phyloP scores from a whole-genome alignment of 2,113 vertebrate species.

The Anser cygnoides region DNA sequence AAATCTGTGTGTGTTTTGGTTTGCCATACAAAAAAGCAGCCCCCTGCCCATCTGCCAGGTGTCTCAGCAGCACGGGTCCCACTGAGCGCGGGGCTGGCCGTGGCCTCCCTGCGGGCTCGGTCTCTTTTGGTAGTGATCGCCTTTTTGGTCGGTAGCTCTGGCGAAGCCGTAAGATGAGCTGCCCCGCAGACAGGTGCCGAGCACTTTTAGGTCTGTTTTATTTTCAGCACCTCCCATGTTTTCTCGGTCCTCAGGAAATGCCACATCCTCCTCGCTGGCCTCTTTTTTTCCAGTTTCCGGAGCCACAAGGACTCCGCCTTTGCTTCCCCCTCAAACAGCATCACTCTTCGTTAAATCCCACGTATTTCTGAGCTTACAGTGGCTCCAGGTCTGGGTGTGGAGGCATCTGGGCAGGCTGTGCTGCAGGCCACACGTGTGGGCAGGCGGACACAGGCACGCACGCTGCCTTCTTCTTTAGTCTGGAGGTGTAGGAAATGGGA shows the following conservation, averaged over 20 bases:
- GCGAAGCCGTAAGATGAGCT: neutral
- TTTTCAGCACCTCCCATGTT: neutral
- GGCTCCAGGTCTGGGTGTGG: neutral
- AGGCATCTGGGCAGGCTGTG: neutral
- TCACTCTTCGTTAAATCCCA: fast-evolving
- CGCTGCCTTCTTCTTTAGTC: neutral
- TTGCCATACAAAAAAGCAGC: neutral
- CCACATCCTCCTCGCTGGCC: neutral
- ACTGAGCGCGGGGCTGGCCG: fast-evolving
- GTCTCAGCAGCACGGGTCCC: neutral
- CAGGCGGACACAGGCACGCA: neutral
- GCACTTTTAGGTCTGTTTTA: neutral
- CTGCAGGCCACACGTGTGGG: no score
- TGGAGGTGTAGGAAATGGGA: neutral
- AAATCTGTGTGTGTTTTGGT: neutral
- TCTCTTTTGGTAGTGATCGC: fast-evolving
- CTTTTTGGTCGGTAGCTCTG: fast-evolving
- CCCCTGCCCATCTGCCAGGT: neutral
- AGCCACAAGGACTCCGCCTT: neutral
- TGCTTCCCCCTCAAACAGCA: neutral
- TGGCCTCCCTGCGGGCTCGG: neutral
- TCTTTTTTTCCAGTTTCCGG: neutral
- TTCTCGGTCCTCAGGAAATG: neutral
- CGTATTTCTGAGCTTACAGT: neutral
- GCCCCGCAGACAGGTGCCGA: neutral